A percentile compares a stretch with the other conserved stretches of the same genome.
Evolutionary conservation across 2,113 vertebrate genomes (phyloP).

Genomic region (Hippocampus mohnikei): DNA sequence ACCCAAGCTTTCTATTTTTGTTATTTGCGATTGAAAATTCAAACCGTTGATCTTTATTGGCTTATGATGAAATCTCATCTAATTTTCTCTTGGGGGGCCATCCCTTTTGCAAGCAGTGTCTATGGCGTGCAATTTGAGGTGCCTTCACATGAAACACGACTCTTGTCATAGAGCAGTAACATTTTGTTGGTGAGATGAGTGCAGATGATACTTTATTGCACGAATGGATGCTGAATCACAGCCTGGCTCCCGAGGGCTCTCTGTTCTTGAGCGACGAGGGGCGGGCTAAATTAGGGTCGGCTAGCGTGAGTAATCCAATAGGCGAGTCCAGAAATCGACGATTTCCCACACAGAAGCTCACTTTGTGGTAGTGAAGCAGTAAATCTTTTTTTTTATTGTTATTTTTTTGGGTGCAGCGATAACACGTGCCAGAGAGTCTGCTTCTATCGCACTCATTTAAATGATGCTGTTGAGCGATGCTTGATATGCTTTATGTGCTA

Average conservation of each 20-base stretch:
- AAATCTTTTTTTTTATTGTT: conserved; percentile 40
- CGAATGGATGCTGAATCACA: conserved; percentile 22
- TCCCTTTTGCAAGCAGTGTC: not conserved
- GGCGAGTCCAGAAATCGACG: conserved; percentile 17
- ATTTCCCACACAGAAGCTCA: conserved; percentile 30
- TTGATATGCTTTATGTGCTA: conserved; percentile 18
- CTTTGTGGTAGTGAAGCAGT: conserved; percentile 17
- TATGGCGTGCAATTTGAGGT: not conserved
- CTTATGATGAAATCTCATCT: not conserved
- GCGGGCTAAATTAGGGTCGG: conserved; percentile 33
- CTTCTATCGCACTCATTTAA: conserved; percentile 14
- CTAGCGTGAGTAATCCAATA: conserved; percentile 24
- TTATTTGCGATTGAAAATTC: not conserved
- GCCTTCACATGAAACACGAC: not conserved
- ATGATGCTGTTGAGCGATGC: not conserved
- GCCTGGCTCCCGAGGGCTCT: conserved; percentile 6
- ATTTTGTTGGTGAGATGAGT: not conserved
- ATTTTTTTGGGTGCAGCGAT: not conserved
- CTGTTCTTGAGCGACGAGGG: conserved; percentile 16
- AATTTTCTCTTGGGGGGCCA: not conserved
- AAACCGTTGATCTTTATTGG: not conserved
- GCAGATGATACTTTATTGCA: conserved; percentile 9
- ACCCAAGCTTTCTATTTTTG: not conserved
- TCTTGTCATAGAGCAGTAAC: not conserved
- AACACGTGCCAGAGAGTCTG: conserved; percentile 11